Conservation (phyloP, 2,113 vertebrate genomes). For the Monopterus albus region DNA sequence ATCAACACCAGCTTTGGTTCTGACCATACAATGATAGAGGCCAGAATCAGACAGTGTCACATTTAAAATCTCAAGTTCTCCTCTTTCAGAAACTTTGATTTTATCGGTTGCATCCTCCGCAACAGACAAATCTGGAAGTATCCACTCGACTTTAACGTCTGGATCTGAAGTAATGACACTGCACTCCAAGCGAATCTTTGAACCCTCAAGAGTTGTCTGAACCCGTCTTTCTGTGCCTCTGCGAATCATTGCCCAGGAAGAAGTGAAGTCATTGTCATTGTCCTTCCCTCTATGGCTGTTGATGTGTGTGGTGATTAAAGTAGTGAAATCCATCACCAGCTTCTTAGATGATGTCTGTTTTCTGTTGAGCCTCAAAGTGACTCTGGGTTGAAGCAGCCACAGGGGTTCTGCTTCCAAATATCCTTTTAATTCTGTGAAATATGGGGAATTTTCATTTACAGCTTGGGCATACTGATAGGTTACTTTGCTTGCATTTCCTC, state of each 20-base stretch:
- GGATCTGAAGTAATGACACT: slow-evolving; percentile 69
- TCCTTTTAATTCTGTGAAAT: slow-evolving; percentile 86
- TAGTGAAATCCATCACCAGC: slow-evolving; percentile 83
- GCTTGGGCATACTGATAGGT: slow-evolving; percentile 82
- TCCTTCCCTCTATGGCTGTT: slow-evolving; percentile 44
- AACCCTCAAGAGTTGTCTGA: slow-evolving; percentile 73
- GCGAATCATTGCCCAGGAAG: slow-evolving; percentile 80
- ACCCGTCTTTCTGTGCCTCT: slow-evolving; percentile 66
- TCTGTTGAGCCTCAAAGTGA: slow-evolving; percentile 82
- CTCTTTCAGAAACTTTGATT: slow-evolving; percentile 65
- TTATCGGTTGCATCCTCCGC: slow-evolving; percentile 66
- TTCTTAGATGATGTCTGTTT: slow-evolving; percentile 83
- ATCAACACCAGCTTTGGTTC: slow-evolving; percentile 74
- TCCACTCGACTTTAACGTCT: slow-evolving; percentile 78
- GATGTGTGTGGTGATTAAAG: slow-evolving; percentile 72
- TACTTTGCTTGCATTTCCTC: slow-evolving; percentile 68
- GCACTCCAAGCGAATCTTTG: slow-evolving; percentile 76
- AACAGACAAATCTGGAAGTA: slow-evolving; percentile 81
- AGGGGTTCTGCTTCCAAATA: slow-evolving; percentile 79
- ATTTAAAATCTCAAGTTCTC: slow-evolving; percentile 78
- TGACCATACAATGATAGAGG: slow-evolving; percentile 82
- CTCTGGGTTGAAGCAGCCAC: slow-evolving; percentile 83
- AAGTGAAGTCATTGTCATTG: slow-evolving; percentile 26
- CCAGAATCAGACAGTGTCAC: slow-evolving; percentile 78
- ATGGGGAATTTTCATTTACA: slow-evolving; percentile 80